Evolutionary conservation across 2,797 vertebrate species (phyloP).

Genomic region (Chaetophractus vellerosus): DNA sequence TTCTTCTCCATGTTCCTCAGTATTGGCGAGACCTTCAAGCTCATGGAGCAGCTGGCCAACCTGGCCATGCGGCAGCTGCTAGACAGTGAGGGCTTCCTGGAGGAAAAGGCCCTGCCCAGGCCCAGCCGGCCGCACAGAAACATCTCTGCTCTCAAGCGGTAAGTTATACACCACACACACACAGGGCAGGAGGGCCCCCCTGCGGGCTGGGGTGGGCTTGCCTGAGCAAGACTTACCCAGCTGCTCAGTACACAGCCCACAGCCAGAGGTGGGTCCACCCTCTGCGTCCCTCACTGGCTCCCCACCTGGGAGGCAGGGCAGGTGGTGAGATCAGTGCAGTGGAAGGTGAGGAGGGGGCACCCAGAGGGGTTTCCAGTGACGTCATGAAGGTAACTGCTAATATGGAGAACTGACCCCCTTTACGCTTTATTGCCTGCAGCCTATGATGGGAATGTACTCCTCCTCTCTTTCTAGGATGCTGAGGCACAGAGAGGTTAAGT

Average conservation of each 20-base stretch:
- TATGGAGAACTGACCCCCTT: fast-evolving
- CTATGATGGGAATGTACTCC: fast-evolving
- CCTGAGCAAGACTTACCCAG: not conserved
- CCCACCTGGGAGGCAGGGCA: not conserved
- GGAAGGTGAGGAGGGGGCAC: fast-evolving
- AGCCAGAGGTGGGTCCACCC: not conserved
- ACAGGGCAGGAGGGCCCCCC: no score
- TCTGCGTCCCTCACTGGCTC: not conserved
- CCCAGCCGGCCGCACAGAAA: constrained; percentile 94
- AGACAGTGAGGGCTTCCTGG: constrained; percentile 95
- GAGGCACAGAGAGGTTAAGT: not conserved
- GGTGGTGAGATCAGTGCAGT: not conserved
- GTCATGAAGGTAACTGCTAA: fast-evolving
- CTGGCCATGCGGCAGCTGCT: constrained; percentile 97
- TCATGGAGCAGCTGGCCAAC: constrained; percentile 98
- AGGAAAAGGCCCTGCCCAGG: constrained; percentile 94
- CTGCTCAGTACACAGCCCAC: not conserved
- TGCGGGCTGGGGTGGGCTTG: not conserved
- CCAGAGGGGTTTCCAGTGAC: not conserved
- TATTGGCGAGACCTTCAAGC: constrained; percentile 97
- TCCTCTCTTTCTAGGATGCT: not conserved
- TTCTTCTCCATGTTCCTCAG: constrained; percentile 99
- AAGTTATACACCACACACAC: not conserved
- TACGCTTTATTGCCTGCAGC: fast-evolving
- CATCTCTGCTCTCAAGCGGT: constrained; percentile 97